Evolutionary conservation across 2,113 vertebrate species (phyloP).

Genomic region (Silurus meridionalis): DNA sequence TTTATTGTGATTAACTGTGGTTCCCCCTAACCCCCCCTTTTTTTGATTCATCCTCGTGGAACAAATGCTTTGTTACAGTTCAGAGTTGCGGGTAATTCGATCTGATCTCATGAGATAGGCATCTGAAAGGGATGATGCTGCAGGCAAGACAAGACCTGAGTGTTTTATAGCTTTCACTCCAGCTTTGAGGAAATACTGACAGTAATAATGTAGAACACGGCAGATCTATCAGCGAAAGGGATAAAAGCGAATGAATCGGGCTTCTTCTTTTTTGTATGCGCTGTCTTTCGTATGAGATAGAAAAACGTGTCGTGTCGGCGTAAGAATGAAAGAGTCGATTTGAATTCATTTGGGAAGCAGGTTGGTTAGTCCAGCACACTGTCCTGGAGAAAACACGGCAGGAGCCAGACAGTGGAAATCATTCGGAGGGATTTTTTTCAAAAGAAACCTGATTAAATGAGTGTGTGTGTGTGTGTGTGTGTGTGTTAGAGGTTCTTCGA

Average conservation of each 20-base stretch:
- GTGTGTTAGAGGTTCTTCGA: too few relatives aligned
- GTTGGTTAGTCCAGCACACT: not conserved
- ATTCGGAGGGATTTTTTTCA: not conserved
- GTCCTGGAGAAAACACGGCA: not conserved
- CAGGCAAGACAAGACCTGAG: constrained; percentile 37
- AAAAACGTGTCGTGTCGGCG: not conserved
- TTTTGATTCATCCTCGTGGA: not conserved
- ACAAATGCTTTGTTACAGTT: constrained; percentile 28
- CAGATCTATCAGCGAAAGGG: not conserved
- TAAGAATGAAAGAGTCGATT: not conserved
- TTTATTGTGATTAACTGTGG: not conserved
- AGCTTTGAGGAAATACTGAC: constrained; percentile 36
- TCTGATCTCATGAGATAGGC: constrained; percentile 25
- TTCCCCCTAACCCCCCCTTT: too few relatives aligned
- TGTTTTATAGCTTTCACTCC: constrained; percentile 13
- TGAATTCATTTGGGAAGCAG: not conserved
- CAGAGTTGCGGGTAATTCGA: constrained; percentile 17
- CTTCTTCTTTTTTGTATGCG: not conserved
- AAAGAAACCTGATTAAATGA: not conserved
- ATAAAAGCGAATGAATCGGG: not conserved
- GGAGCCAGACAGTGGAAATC: not conserved
- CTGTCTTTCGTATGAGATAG: not conserved
- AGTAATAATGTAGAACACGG: not conserved
- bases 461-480: not conserved
- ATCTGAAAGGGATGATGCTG: constrained; percentile 10